Base-by-base conservation (phyloP, 2,888 invertebrate species). In the Achlya flavicornis region DNA sequence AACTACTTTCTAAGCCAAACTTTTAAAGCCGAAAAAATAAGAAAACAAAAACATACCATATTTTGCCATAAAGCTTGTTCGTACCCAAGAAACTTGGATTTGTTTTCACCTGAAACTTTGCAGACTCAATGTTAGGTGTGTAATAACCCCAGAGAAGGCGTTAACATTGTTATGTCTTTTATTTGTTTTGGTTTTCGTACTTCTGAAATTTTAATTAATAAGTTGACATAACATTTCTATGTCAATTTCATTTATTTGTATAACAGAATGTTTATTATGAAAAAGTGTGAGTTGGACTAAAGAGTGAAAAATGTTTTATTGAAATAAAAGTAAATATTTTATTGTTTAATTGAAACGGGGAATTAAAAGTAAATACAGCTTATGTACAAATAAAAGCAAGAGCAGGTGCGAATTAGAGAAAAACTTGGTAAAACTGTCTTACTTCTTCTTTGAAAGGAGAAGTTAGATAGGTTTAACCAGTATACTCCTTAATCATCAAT, bases 101-200 rank as follows among this genome's bases (percentile, higher is more conserved):
- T 19, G 53, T 53, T 53, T 53, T 53, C 53, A 19, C 53, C 16
- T 53, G 7, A 53, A 53, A 53, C 53, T 53, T 53, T 53, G 53
- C 53, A 53, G 53, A 53, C 53, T 53, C 53, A 19, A 53, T 53
- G 16, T 53, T 53, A 53, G 53, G 53, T 53, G 53, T 53, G 19
- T 53, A 53, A 53, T 53, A 53, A 53, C 53, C 53, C 6, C 19
- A 7, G 8, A 53, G 53, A 53, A 19, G 53, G 53, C 53, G 53
- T 53, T 19, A 53, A 19, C 53, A 53, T 53, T 53, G 46, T 46
- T n/a, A 46, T 46, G 53, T 0, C 19, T 53, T 19, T 53, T 53
- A 53, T 53, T 53, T 53, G 1, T n/a, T 48, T 16, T 7, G n/a
- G 26, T 10, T 19, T 53, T 19, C 19, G 3, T 53, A 53, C 19